Percentiles rank a stretch among this genome's conserved stretches.
phyloP scores from a whole-genome alignment of 2,113 vertebrate species.

The Hoplias malabaricus region DNA sequence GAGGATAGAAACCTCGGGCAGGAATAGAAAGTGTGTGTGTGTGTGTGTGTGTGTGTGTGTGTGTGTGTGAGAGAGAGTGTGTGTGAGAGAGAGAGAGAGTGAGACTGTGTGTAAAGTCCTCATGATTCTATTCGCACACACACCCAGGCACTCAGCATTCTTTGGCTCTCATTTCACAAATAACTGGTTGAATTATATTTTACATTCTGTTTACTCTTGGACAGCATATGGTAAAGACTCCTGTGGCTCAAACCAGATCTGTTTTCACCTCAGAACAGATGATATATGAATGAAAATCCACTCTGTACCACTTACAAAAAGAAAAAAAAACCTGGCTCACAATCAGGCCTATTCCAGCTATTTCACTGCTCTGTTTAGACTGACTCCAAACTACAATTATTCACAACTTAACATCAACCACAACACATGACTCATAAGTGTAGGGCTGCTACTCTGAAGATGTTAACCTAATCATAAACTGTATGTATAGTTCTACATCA shows the following conservation, averaged over 20 bases:
- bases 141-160: background rate
- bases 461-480: conserved; percentile 19
- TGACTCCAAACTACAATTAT: conserved; percentile 24
- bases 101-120: background rate
- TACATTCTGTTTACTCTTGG: background rate
- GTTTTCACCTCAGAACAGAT: background rate
- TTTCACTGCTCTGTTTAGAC: conserved; percentile 27
- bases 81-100: background rate
- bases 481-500: background rate
- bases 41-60: conserved; percentile 9
- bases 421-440: conserved; percentile 22
- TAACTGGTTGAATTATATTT: background rate
- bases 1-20: conserved; percentile 42
- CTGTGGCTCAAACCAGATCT: background rate
- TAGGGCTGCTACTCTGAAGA: background rate
- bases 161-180: background rate
- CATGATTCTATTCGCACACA: background rate
- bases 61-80: background rate
- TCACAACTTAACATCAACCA: conserved; percentile 15
- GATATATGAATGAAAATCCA: background rate
- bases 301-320: background rate
- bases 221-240: conserved; percentile 23
- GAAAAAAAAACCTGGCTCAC: background rate
- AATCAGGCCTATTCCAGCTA: background rate
- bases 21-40: conserved; percentile 8